Base-by-base conservation (phyloP, 2,797 vertebrate species). In the Malacoctenus gilli region DNA sequence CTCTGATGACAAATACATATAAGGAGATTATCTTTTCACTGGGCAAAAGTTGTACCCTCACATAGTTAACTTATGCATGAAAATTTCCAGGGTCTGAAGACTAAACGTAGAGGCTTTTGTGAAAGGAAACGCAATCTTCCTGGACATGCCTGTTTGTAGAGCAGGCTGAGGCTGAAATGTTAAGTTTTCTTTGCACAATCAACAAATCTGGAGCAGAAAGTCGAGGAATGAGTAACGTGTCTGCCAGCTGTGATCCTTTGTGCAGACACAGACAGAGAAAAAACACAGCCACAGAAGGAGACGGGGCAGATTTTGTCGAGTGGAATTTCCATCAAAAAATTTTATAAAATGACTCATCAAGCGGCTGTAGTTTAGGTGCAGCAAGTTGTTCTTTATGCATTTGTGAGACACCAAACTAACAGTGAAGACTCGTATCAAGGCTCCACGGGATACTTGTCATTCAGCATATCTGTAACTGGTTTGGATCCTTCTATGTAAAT, bases 401-500 rank as follows among this genome's bases (percentile, higher is more conserved):
- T 35, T 25, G 13, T 39, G 20, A 68, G 56, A 37, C 55, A 25
- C 28, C 73, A 73, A 79, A 64, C 54, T 78, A 73, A 72, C 52
- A 59, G 34, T 64, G 49, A 46, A 47, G 16, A 43, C 34, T 11
- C 51, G 38, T 39, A 72, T 75, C 36, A 67, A 61, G 65, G 55
- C 68, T 50, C 19, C 1, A 4, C 25, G 59, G 65, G 75, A 66
- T 18, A 31, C 48, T 10, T 52, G 58, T 52, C 41, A 61, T 40
- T 62, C 59, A 43, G 79, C 82, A 47, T 77, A 79, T 80, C 63
- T 80, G 64, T 70, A 79, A 83, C 78, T 61, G 59, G 59, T 81
- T 80, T 78, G 76, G 71, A 77, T 71, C 79, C 79, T 32, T 43
- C 72, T 60, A 56, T 77, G 78, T 77, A 85, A 89, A 89, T 87